A percentile compares a stretch with the other conserved stretches of the same genome.
Evolutionary conservation across 37 sponge, comb jelly and placozoan genomes (phyloP).

Genomic region (Ephydatia muelleri): DNA sequence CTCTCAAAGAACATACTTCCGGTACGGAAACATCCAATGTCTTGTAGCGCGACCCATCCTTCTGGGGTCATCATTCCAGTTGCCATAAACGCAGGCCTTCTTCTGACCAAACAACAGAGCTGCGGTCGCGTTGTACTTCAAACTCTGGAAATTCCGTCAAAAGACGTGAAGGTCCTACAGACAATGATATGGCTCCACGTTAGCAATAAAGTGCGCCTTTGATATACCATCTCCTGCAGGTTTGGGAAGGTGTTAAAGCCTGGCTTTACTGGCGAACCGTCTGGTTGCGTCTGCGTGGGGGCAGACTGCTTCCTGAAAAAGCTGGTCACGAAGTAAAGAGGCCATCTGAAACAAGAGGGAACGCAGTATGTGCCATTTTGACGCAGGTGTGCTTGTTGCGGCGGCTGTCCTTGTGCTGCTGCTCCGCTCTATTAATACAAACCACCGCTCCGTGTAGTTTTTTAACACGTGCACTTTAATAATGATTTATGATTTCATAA

Average conservation of each 20-base stretch:
- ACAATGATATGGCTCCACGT: neutral
- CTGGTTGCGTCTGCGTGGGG: constrained; percentile 6
- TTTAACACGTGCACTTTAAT: neutral
- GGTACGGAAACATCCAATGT: constrained; percentile 31
- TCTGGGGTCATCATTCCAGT: constrained; percentile 68
- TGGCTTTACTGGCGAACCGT: constrained; percentile 29
- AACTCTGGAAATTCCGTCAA: constrained; percentile 57
- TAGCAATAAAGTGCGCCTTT: neutral
- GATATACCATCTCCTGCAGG: constrained; percentile 57
- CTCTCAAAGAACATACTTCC: constrained; percentile 25
- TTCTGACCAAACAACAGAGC: constrained; percentile 74
- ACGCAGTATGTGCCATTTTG: constrained; percentile 45
- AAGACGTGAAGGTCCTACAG: constrained; percentile 69
- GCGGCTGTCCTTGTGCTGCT: constrained; percentile 9
- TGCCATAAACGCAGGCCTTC: constrained; percentile 57
- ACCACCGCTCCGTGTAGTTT: neutral
- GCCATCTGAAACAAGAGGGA: constrained; percentile 65
- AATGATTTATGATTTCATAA: no score
- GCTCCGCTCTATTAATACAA: neutral
- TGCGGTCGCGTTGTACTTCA: neutral
- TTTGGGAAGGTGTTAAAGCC: constrained; percentile 57
- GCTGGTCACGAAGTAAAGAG: constrained; percentile 74
- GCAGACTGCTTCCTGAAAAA: constrained; percentile 57
- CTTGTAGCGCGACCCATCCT: constrained; percentile 55
- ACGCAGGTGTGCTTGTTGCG: constrained; percentile 22